phyloP scores from a whole-genome alignment of 2,113 vertebrate genomes.

The Rhinoptilus africanus region DNA sequence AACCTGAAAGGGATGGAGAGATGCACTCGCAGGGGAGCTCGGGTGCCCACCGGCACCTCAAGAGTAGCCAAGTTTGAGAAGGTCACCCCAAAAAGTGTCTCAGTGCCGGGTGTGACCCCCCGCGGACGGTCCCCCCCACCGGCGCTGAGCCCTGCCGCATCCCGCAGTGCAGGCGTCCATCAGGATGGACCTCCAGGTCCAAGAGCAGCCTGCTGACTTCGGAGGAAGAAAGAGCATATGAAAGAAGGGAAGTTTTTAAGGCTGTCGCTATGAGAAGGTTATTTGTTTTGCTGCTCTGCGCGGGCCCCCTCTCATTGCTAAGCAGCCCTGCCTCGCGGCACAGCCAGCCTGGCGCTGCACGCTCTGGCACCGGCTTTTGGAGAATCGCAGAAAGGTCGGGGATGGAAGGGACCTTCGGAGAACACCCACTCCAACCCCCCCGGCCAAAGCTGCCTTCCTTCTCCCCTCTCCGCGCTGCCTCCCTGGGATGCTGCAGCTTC shows the following conservation, averaged over 20 bases:
- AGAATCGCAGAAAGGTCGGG: neutral
- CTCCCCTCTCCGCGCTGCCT: rapidly evolving
- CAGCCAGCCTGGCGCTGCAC: neutral
- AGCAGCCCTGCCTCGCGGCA: neutral
- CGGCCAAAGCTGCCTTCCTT: neutral
- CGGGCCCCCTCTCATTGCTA: neutral
- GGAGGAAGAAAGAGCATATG: neutral
- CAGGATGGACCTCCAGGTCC: neutral
- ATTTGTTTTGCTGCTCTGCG: neutral
- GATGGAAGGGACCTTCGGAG: neutral
- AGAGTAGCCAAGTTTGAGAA: neutral
- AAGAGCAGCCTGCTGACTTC: neutral
- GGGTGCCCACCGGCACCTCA: neutral
- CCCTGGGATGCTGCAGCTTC: neutral
- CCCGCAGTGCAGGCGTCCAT: rapidly evolving
- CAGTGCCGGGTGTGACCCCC: rapidly evolving
- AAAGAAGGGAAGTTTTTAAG: neutral
- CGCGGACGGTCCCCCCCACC: rapidly evolving
- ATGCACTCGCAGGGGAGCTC: neutral
- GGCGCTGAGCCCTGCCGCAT: neutral
- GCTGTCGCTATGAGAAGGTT: neutral
- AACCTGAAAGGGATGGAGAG: neutral
- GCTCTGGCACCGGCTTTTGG: neutral
- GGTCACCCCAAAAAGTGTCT: neutral
- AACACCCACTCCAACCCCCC: neutral